Evolutionary conservation across 2,797 vertebrate species (phyloP).

Genomic region (Tokudaia tokunoshimensis): DNA sequence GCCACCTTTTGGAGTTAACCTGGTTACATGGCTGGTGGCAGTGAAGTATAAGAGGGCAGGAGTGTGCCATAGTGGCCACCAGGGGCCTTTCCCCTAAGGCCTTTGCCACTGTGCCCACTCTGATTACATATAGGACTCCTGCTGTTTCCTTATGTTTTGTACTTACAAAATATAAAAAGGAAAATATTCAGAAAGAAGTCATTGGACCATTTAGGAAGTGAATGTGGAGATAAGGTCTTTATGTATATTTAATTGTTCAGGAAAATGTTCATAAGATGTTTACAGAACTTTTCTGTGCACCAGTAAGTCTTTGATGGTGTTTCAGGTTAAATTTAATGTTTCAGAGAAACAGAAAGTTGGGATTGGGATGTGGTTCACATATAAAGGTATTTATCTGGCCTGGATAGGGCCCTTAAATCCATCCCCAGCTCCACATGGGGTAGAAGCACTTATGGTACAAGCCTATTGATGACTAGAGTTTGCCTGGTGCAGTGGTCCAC

Average conservation of each 20-base stretch:
- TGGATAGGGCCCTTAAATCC: neutral
- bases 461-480: neutral
- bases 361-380: neutral
- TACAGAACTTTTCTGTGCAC: neutral
- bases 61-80: neutral
- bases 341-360: neutral
- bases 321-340: neutral
- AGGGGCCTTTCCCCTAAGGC: neutral
- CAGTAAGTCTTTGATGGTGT: neutral
- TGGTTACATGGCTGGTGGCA: neutral
- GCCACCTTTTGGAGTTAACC: too few species aligned
- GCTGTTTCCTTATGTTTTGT: neutral
- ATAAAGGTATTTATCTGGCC: neutral
- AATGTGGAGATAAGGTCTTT: constrained; percentile 8
- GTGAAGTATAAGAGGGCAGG: neutral
- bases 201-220: neutral
- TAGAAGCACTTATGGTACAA: neutral
- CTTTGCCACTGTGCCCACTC: neutral
- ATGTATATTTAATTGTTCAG: neutral
- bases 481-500: neutral
- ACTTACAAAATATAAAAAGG: neutral
- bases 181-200: neutral
- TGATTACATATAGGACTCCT: neutral
- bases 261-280: neutral
- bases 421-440: neutral